Conservation (phyloP, 2,797 vertebrate species). For the Hemitrygon akajei region DNA sequence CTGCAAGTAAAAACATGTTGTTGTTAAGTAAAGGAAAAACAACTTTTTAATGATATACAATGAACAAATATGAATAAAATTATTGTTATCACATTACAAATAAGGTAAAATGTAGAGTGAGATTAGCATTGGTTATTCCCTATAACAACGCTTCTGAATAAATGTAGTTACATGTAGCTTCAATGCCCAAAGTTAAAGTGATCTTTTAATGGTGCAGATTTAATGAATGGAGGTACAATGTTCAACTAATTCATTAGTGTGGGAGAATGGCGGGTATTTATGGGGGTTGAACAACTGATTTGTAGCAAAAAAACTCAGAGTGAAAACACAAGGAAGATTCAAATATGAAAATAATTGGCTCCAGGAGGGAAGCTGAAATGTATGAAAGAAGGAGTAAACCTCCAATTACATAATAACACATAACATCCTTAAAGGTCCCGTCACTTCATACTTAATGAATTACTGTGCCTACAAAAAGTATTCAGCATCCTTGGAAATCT, state of each 20-base stretch:
- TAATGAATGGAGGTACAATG: neutral
- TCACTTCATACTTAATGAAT: neutral
- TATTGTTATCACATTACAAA: neutral
- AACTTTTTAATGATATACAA: neutral
- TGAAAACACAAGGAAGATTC: neutral
- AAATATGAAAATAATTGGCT: neutral
- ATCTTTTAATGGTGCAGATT: neutral
- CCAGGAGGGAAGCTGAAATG: no score
- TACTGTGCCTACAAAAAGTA: neutral
- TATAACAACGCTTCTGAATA: neutral
- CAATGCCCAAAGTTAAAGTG: neutral
- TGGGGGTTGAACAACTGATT: neutral
- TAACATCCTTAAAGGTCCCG: neutral
- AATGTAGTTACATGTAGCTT: neutral
- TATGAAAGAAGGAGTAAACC: neutral
- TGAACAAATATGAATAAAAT: neutral
- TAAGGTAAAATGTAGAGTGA: neutral
- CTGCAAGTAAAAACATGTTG: neutral
- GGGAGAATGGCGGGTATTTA: neutral
- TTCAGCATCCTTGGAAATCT: no score
- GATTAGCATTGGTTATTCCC: neutral
- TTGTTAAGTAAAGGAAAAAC: neutral
- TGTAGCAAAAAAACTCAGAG: neutral
- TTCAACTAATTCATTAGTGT: neutral
- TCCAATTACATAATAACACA: neutral